These are phyloP conservation scores for Dolichotis patagonum DNA, from an alignment of 2,113 vertebrate species.

Conservation along the genomic window DNA sequence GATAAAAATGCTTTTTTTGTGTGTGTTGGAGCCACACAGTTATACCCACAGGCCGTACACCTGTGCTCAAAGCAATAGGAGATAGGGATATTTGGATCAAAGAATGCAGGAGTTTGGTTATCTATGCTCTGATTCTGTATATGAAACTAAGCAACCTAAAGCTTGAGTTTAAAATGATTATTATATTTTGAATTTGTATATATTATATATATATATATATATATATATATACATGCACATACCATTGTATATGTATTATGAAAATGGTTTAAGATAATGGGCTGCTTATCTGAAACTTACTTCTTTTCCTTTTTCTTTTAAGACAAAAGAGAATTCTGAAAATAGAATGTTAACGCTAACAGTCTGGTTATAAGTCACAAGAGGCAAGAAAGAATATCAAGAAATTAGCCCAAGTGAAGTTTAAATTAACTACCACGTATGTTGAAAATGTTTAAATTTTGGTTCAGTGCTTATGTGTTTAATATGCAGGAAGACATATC, in stretches of 20 bases:
- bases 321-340: not conserved
- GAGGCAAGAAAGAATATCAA: conserved; percentile 38
- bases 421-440: conserved; percentile 53
- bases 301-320: not conserved
- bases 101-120: not conserved
- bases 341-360: not conserved
- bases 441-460: conserved; percentile 61
- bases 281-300: not conserved
- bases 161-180: not conserved
- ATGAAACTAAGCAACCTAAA: not conserved
- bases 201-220: no score
- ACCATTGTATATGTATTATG: not conserved
- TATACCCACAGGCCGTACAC: not conserved
- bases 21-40: not conserved
- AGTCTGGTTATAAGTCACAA: conserved; percentile 6
- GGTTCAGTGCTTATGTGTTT: conserved; percentile 56
- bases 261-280: not conserved
- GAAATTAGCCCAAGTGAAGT: conserved; percentile 37
- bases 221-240: not conserved
- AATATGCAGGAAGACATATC: conserved; percentile 67
- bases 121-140: not conserved
- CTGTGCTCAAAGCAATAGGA: conserved; percentile 27
- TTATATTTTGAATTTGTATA: not conserved
- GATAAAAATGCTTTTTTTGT: not conserved
- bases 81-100: not conserved